Evolutionary conservation across 2,888 invertebrate species (phyloP).

Genomic region (Suillia variegata): DNA sequence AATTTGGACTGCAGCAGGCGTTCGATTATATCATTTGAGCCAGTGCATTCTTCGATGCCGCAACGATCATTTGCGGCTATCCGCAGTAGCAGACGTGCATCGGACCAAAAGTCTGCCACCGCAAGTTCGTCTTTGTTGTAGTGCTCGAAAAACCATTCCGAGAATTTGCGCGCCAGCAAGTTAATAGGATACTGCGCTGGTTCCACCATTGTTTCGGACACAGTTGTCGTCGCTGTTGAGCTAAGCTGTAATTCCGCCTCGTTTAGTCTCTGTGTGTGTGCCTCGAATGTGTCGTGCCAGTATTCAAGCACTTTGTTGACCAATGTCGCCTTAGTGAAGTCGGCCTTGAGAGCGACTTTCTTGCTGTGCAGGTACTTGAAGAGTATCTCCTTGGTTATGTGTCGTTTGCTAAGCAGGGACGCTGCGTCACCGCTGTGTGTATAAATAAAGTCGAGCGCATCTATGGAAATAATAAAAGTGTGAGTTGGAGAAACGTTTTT

Average conservation of each 20-base stretch:
- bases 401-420: slow-evolving; percentile 63
- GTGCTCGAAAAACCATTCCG: slow-evolving; percentile 66
- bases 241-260: not conserved
- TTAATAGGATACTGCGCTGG: slow-evolving; percentile 53
- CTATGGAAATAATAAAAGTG: slow-evolving; percentile 35
- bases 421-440: slow-evolving; percentile 62
- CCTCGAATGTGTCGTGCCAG: slow-evolving; percentile 54
- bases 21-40: slow-evolving; percentile 49
- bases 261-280: not conserved
- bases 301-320: slow-evolving; percentile 61
- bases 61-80: slow-evolving; percentile 42
- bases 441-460: slow-evolving; percentile 64
- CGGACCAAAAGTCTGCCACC: slow-evolving; percentile 65
- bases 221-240: not conserved
- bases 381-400: slow-evolving; percentile 64
- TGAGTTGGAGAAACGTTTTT: too few species aligned
- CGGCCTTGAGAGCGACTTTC: slow-evolving; percentile 59
- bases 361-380: slow-evolving; percentile 64
- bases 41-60: slow-evolving; percentile 37
- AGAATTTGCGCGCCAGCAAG: slow-evolving; percentile 64
- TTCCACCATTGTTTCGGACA: slow-evolving; percentile 1
- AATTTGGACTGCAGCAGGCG: slow-evolving; percentile 56
- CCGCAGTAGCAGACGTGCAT: slow-evolving; percentile 54
- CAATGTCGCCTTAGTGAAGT: slow-evolving; percentile 64
- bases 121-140: slow-evolving; percentile 60